These are phyloP conservation scores for Cataglyphis rosenhaueri DNA, from an alignment of 2,888 invertebrate genomes.

Conservation along the genomic window DNA sequence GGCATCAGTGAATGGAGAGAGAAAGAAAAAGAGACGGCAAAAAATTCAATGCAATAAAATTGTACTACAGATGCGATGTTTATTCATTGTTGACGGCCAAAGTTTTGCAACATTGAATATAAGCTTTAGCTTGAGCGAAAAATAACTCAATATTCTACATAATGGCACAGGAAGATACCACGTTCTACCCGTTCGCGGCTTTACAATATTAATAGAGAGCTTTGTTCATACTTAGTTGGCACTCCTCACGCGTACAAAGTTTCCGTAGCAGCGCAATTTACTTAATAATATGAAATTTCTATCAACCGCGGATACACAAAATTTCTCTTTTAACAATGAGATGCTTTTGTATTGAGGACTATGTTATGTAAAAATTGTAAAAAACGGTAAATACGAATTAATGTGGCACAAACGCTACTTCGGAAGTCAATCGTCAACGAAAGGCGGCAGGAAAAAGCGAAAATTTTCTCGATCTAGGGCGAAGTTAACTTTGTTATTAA, in stretches of 20 bases:
- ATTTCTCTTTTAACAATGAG: conserved; percentile 11
- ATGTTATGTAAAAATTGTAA: conserved; percentile 3
- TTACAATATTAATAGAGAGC: conserved; percentile 37
- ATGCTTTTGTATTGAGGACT: background rate
- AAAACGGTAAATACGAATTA: conserved; percentile 6
- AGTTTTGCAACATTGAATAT: conserved; percentile 5
- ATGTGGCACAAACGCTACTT: background rate
- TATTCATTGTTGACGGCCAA: conserved; percentile 4
- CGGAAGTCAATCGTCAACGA: conserved; percentile 27
- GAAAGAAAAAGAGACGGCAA: background rate
- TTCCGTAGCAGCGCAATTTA: conserved; percentile 25
- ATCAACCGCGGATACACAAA: background rate
- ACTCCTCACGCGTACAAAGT: conserved; percentile 37
- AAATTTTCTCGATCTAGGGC: conserved; percentile 50
- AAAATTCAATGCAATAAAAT: background rate
- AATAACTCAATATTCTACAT: conserved; percentile 16
- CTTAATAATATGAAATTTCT: conserved; percentile 37
- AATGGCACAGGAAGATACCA: conserved; percentile 13
- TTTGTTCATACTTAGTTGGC: conserved; percentile 27
- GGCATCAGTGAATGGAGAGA: background rate
- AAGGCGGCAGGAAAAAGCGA: conserved; percentile 29
- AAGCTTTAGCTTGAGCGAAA: conserved; percentile 27
- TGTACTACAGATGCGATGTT: background rate
- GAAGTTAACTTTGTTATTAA: conserved; percentile 69
- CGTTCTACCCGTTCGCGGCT: conserved; percentile 22